Evolutionary conservation across 2,797 vertebrate genomes (phyloP), one percentile per base, ranked within the genome.

Genomic region (Melanotaenia trifasciata): DNA sequence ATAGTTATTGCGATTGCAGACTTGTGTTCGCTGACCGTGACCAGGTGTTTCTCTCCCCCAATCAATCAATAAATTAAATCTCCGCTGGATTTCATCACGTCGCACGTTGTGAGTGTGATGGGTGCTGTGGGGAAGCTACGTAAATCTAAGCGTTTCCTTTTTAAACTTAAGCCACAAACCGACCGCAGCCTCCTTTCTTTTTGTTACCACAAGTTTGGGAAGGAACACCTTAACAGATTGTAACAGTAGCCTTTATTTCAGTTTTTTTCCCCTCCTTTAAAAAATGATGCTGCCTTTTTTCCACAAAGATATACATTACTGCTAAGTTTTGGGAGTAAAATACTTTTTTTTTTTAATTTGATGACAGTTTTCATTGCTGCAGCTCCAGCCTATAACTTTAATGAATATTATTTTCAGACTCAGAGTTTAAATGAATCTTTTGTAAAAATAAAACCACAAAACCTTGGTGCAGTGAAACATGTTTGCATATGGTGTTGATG

Each of bases 361-460:
- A 38, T 33, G 40, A 28, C 53, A 32, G 54, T 67, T 58, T 30
- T 58, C 22, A 26, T 53, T 53, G 26, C 20, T 8, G 30, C 26
- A 38, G 9, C 28, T 36, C 5, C 3, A 20, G 16, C 66, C 3
- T 5, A n/a, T 3, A 57, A 1, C 2, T 20, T 64, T 10, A 54
- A 35, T 33, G 28, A 2, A 0, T 57, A 56, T 11, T 30, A 70
- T 72, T 60, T 56, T 28, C 32, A 33, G 14, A 69, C 58, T 72
- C 70, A 69, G 83, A 57, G 47, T 69, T 57, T 63, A 30, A 30
- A 30, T 30, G 28, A 30, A 53, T 68, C 78, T 87, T 93, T 90
- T 74, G 86, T 83, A 80, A 72, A 68, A 81, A 70, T 4, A 68
- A 82, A 70, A n/a, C n/a, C 93, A 93, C 89, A 83, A 87, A 89